Percentiles rank a stretch among this genome's conserved stretches.
Evolutionary conservation across 2,113 vertebrate genomes (phyloP).

Genomic region (Hypanus sabinus): DNA sequence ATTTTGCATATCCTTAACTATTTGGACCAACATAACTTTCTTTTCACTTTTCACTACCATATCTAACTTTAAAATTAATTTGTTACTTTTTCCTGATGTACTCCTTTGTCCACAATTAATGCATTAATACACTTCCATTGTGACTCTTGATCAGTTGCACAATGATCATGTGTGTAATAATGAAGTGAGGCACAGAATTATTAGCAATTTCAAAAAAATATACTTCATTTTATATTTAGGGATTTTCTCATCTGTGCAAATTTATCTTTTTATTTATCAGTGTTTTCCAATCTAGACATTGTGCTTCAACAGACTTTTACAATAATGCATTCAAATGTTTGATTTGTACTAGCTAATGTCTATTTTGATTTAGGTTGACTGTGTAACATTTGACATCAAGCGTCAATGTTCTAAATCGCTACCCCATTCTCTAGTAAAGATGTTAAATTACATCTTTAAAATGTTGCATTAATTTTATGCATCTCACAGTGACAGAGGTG

Average conservation of each 20-base stretch:
- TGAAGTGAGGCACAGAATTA: too few relatives aligned
- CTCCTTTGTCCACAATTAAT: not conserved
- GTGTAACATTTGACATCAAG: not conserved
- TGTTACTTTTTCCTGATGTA: not conserved
- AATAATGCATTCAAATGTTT: not conserved
- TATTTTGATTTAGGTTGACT: not conserved
- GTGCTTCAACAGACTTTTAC: not conserved
- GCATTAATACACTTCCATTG: not conserved
- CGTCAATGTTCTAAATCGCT: not conserved
- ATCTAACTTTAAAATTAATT: not conserved
- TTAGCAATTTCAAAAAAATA: not conserved
- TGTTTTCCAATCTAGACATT: not conserved
- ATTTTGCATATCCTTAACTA: slow-evolving; percentile 1
- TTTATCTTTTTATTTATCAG: not conserved
- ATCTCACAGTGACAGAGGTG: not conserved
- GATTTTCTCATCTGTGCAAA: not conserved
- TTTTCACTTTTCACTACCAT: not conserved
- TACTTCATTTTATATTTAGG: not conserved
- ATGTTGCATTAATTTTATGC: not conserved
- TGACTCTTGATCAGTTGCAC: not conserved
- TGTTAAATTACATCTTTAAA: slow-evolving; percentile 5
- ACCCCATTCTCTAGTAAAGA: not conserved
- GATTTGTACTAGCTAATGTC: slow-evolving; percentile 2
- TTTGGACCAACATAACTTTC: not conserved
- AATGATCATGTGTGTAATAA: not conserved